A percentile compares a stretch with the other conserved stretches of the same genome.
phyloP scores from a whole-genome alignment of 2,113 vertebrate species.

The Solenodon paradoxus region DNA sequence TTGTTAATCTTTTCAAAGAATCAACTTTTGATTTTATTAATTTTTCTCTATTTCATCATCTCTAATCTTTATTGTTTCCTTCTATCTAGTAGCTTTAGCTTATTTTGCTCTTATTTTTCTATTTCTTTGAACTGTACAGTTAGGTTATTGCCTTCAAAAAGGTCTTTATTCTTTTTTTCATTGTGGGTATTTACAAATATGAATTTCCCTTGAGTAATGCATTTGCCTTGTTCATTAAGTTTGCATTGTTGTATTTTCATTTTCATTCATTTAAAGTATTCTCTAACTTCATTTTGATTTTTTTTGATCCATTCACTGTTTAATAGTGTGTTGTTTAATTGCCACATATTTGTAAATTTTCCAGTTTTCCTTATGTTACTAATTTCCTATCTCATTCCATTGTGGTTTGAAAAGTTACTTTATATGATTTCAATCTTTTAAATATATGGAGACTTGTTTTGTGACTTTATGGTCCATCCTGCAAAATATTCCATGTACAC shows the following conservation, averaged over 20 bases:
- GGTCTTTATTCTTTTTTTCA: not conserved
- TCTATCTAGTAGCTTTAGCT: not conserved
- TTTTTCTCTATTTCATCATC: not conserved
- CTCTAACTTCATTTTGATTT: not conserved
- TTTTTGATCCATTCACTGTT: not conserved
- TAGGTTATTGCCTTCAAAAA: not conserved
- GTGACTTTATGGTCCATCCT: not conserved
- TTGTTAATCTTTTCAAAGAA: not conserved
- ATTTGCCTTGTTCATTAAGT: not conserved
- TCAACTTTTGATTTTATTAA: not conserved
- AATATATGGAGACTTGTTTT: constrained; percentile 28
- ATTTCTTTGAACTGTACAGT: not conserved
- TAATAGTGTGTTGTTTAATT: not conserved
- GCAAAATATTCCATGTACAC: not conserved
- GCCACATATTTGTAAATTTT: constrained; percentile 4
- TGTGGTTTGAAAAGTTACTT: not conserved
- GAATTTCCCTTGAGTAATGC: not conserved
- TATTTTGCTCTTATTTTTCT: not conserved
- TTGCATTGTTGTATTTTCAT: not conserved
- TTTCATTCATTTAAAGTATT: constrained; percentile 37
- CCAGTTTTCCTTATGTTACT: not conserved
- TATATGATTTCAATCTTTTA: not conserved
- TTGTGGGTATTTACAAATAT: not conserved
- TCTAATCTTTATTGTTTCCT: not conserved
- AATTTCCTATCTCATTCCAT: constrained; percentile 38